These are phyloP conservation scores for Cephus runcator DNA, from an alignment of 2,888 invertebrate species.

Conservation along the genomic window DNA sequence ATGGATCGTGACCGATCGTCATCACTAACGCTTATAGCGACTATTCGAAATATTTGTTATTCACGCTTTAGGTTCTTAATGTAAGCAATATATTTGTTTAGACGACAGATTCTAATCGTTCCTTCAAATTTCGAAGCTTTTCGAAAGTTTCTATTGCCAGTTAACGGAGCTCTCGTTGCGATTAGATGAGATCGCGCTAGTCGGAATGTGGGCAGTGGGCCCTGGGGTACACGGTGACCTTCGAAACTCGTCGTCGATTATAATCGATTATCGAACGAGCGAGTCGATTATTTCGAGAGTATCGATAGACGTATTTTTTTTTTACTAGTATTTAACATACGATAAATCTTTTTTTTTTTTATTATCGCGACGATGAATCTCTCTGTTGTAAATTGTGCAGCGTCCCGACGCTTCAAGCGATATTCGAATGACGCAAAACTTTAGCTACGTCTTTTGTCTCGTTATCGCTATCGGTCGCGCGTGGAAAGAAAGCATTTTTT, in stretches of 20 bases:
- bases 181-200: background rate
- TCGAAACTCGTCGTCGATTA: background rate
- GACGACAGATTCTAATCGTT: background rate
- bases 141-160: background rate
- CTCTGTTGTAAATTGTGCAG: background rate
- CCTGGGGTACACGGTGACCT: background rate
- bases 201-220: background rate
- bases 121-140: background rate
- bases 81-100: background rate
- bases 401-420: background rate
- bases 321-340: background rate
- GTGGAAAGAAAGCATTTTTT: background rate
- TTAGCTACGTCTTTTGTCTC: background rate
- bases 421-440: background rate
- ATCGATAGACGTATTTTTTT: background rate
- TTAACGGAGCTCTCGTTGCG: background rate
- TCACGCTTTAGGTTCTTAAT: background rate
- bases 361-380: background rate
- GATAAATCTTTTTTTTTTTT: background rate
- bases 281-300: background rate
- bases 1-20: background rate
- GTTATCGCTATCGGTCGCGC: background rate
- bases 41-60: background rate
- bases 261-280: background rate
- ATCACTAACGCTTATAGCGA: background rate